Percentiles rank a stretch among this genome's conserved stretches.
phyloP scores from a whole-genome alignment of 1,140 invertebrate species.

The Venturia canescens region DNA sequence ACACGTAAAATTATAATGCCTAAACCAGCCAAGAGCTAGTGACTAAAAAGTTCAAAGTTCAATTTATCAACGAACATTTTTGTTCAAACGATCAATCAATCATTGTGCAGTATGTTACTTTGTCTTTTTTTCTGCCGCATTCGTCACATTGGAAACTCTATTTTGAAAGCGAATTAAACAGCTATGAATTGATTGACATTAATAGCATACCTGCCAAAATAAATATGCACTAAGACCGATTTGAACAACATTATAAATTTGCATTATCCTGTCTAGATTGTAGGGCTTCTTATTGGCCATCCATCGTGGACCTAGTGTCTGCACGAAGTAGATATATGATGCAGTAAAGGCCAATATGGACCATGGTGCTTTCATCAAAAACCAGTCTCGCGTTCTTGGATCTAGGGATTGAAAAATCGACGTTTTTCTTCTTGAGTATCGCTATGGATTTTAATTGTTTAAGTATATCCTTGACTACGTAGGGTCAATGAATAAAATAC shows the following conservation, averaged over 20 bases:
- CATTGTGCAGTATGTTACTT: neutral
- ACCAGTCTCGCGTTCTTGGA: slow-evolving; percentile 80
- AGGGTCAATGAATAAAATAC: slow-evolving; percentile 49
- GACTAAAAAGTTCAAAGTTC: slow-evolving; percentile 67
- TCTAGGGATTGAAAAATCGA: slow-evolving; percentile 75
- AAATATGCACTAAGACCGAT: slow-evolving; percentile 82
- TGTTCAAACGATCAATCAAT: neutral
- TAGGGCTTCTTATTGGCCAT: slow-evolving; percentile 87
- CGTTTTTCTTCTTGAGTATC: neutral
- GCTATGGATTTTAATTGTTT: neutral
- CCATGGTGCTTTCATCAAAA: slow-evolving; percentile 80
- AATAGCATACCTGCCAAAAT: slow-evolving; percentile 79
- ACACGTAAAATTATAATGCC: slow-evolving; percentile 84
- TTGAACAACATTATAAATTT: slow-evolving; percentile 86
- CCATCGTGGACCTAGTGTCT: slow-evolving; percentile 82
- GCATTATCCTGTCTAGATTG: slow-evolving; percentile 83
- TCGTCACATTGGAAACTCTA: neutral
- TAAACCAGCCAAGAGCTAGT: slow-evolving; percentile 71
- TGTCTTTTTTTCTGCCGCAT: neutral
- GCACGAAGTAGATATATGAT: slow-evolving; percentile 83
- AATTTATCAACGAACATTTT: neutral
- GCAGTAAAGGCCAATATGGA: slow-evolving; percentile 78
- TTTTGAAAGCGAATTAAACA: neutral
- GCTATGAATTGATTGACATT: neutral
- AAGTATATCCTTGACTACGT: neutral